A percentile compares a stretch with the other conserved stretches of the same genome.
Conservation (phyloP, 2,888 invertebrate species). For the Steinernema carpocapsae region DNA sequence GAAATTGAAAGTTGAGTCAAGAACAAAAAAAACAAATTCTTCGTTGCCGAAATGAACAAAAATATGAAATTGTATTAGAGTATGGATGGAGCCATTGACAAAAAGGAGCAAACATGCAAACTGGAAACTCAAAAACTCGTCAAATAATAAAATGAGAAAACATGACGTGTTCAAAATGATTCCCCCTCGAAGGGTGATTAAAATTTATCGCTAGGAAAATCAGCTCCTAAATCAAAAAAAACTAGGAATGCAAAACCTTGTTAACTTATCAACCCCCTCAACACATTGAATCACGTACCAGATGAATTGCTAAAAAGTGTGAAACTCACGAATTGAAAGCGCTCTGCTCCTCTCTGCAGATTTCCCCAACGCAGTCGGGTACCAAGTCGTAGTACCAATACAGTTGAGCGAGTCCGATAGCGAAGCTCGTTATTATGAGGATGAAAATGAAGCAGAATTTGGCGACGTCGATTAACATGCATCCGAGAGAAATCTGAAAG, state of each 20-base stretch:
- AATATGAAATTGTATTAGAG: too few relatives aligned
- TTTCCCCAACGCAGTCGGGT: slow-evolving; percentile 53
- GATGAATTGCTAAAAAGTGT: neutral
- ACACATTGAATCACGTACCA: neutral
- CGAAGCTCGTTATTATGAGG: slow-evolving; percentile 72
- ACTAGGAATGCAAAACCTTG: neutral
- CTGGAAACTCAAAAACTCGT: too few relatives aligned
- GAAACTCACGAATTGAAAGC: slow-evolving; percentile 70
- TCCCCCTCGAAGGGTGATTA: too few relatives aligned
- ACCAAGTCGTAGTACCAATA: slow-evolving; percentile 72
- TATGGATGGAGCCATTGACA: too few relatives aligned
- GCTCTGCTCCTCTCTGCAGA: slow-evolving; percentile 66
- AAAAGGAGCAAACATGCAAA: too few relatives aligned
- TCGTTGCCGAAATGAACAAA: too few relatives aligned
- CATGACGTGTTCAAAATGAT: too few relatives aligned
- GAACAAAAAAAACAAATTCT: too few relatives aligned
- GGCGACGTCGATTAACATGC: slow-evolving; percentile 74
- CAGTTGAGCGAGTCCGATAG: slow-evolving; percentile 72
- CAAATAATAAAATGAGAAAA: too few relatives aligned
- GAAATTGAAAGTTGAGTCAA: too few relatives aligned
- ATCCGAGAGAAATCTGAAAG: slow-evolving; percentile 70
- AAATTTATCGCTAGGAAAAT: neutral
- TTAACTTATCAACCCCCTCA: neutral
- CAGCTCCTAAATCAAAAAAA: too few relatives aligned
- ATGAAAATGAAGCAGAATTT: slow-evolving; percentile 73